phyloP scores from a whole-genome alignment of 1,140 invertebrate genomes.

The Tetraneura akinire region DNA sequence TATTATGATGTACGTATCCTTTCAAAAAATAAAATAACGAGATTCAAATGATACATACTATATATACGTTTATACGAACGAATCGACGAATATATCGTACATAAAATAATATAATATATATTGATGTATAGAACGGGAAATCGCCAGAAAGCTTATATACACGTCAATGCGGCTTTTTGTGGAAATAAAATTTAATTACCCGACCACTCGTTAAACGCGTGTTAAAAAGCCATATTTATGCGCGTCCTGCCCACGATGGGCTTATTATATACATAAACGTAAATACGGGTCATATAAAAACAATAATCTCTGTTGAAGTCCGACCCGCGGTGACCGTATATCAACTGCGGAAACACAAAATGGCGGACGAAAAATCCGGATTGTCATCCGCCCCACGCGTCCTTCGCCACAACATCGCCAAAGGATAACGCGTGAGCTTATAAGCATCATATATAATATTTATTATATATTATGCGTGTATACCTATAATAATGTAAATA shows the following conservation, averaged over 20 bases:
- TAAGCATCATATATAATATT: background rate
- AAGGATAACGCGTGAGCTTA: constrained; percentile 28
- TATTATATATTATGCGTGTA: background rate
- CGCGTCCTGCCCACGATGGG: background rate
- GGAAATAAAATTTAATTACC: constrained; percentile 18
- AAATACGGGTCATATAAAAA: constrained; percentile 42
- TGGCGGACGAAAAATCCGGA: constrained; percentile 33
- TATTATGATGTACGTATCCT: no score
- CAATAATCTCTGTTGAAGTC: constrained; percentile 50
- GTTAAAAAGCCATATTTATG: constrained; percentile 47
- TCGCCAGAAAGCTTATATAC: background rate
- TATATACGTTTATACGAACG: no score
- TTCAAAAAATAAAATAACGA: no score
- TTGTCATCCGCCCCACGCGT: background rate
- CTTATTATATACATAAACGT: constrained; percentile 14
- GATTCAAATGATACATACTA: no score
- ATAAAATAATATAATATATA: no score
- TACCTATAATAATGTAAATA: background rate
- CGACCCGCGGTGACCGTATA: constrained; percentile 30
- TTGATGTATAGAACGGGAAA: background rate
- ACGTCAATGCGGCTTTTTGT: background rate
- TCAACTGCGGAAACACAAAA: constrained; percentile 24
- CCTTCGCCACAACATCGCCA: background rate
- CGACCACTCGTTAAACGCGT: constrained; percentile 41
- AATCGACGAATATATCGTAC: no score